Conservation (phyloP, 1,140 invertebrate genomes). For the Pristionchus pacificus region DNA sequence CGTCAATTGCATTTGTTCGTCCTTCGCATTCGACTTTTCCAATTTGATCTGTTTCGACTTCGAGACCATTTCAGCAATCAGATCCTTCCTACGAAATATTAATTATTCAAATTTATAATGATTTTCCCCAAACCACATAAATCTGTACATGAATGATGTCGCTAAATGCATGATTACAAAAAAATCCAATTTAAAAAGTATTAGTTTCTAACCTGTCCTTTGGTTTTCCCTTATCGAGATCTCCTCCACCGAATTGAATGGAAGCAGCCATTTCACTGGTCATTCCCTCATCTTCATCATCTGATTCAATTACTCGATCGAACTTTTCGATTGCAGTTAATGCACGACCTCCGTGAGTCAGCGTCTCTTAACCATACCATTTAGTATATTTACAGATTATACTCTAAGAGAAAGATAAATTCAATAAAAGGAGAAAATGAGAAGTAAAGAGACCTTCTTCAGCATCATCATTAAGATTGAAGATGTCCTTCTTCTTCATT, state of each 20-base stretch:
- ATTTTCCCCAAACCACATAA: neutral
- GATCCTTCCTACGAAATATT: constrained; percentile 31
- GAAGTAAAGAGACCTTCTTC: neutral
- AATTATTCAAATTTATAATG: neutral
- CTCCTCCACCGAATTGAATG: neutral
- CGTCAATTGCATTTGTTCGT: constrained; percentile 25
- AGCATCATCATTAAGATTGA: constrained; percentile 31
- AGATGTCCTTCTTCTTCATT: constrained; percentile 26
- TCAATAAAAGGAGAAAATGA: no score
- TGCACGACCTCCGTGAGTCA: constrained; percentile 35
- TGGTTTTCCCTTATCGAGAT: neutral
- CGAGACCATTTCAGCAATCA: constrained; percentile 36
- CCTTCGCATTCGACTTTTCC: constrained; percentile 29
- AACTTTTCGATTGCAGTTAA: constrained; percentile 35
- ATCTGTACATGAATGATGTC: no score
- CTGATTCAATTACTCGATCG: constrained; percentile 27
- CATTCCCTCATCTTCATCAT: constrained; percentile 34
- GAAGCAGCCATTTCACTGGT: neutral
- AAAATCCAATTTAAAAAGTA: no score
- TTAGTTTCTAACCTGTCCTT: neutral
- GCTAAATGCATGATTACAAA: no score
- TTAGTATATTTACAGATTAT: neutral
- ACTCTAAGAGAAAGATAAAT: no score
- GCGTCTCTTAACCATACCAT: neutral
- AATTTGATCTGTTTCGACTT: constrained; percentile 32